Base-by-base conservation (phyloP, 2,113 vertebrate species). In the Astatotilapia flaviijosephi region DNA sequence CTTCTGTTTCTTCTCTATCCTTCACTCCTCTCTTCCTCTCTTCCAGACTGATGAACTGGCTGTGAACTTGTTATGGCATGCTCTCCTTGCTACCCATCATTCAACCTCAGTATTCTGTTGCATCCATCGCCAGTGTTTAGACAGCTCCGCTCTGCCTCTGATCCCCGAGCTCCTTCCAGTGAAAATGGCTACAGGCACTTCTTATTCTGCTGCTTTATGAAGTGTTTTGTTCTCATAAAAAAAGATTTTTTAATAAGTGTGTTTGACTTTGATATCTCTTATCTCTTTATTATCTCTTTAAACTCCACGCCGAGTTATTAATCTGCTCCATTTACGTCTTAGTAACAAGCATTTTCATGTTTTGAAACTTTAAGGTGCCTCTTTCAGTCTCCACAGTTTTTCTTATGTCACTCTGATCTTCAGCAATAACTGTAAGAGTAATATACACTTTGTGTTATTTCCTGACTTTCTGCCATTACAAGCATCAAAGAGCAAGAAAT, bases 41-140 rank as follows among this genome's bases (percentile, higher is more conserved):
- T 4, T 23, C 56, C 80, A 45, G 80, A 62, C 75, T 83, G 88
- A 84, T 91, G 90, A 93, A 90, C 92, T 90, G 88, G 73, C 90
- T 79, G 86, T 93, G 92, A 91, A 90, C 92, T 88, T 91, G 84
- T 91, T 93, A 82, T 89, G 84, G 83, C 53, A 33, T 60, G 35
- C 81, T 80, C 89, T 86, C 60, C 80, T 89, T 31, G 79, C 79
- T 15, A 12, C 55, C 75, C 90, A 89, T 94, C 92, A 88, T 70
- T 93, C 91, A 91, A 86, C 84, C 83, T 14, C 88, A 89, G 58
- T 91, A 89, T 92, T 92, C 87, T 79, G 58, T 89, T 83, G 85
- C 89, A 92, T 89, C 79, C 80, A 73, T 86, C 87, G 62, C 85
- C 87, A 86, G 83, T 89, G 91, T 93, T 93, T 93, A 86, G 89